Evolutionary conservation across 2,113 vertebrate species (phyloP), one percentile per base, ranked within the genome.

Genomic region (Antennarius striatus): DNA sequence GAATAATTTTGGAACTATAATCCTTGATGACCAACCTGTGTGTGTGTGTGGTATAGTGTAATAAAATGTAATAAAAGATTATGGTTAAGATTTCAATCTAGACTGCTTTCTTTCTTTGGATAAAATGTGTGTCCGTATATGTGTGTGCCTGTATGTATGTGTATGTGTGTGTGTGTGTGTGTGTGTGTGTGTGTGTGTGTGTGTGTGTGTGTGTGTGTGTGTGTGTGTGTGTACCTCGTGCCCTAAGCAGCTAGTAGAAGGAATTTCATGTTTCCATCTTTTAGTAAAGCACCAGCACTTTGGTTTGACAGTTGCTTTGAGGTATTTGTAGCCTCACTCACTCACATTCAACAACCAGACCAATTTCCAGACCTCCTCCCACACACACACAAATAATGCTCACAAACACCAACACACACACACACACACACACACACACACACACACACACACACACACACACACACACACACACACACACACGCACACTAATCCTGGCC

Each of bases 401-500:
- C 76, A 68, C 22, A 3, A 14, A 51, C 78, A 76, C 69, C 71
- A 32, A 40, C 59, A 64, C 46, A 49, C 62, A 62, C 58, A 36
- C 32, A 36, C 32, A 4, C 48, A 67, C 74, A 80, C 73, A 82
- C 75, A 78, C 32, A 32, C 63, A 60, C 73, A 62, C 64, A 82
- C 60, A 79, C 60, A 80, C 68, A 84, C 59, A 63, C 69, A 36
- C 32, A 36, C 32, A 4, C 48, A 67, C 74, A 80, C 73, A 82
- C 75, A 78, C 32, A 32, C 63, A 60, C 73, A 62, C 64, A 82
- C 60, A 79, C 60, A 80, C 68, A 84, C 59, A 63, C 69, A 54
- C 69, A 68, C 75, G 85, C 79, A 81, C 74, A 65, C 67, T 91
- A 90, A 91, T 92, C 89, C 83, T 17, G 47, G 78, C 82, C 76